Evolutionary conservation across 2,888 invertebrate species (phyloP).

Genomic region (Pseudeuparius sepicola): DNA sequence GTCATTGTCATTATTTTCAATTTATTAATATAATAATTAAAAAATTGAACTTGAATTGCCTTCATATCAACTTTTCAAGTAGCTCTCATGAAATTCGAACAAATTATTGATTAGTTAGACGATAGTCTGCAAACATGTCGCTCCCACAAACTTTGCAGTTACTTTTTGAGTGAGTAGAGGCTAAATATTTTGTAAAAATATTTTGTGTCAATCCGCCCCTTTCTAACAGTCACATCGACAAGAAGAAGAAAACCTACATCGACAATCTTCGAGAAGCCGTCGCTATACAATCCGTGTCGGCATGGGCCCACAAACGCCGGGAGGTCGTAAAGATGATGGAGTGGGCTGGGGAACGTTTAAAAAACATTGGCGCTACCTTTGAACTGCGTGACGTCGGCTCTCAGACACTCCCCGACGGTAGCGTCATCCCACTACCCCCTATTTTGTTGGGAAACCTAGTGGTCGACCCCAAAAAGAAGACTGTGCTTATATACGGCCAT

Average conservation of each 20-base stretch:
- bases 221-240: slow-evolving; percentile 75
- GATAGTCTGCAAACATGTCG: too few species aligned
- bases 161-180: too few species aligned
- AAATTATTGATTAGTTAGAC: too few species aligned
- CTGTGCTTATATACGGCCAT: slow-evolving; percentile 91
- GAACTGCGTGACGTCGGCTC: slow-evolving; percentile 26
- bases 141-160: too few species aligned
- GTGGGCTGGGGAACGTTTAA: slow-evolving; percentile 63
- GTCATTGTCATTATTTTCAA: too few species aligned
- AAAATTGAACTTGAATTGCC: too few species aligned
- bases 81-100: too few species aligned
- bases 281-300: slow-evolving; percentile 91
- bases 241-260: slow-evolving; percentile 66
- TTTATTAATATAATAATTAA: too few species aligned
- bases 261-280: slow-evolving; percentile 73
- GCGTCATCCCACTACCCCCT: slow-evolving; percentile 69
- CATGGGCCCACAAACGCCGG: slow-evolving; percentile 69
- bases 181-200: too few species aligned
- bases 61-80: too few species aligned
- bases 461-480: slow-evolving; percentile 76
- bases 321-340: slow-evolving; percentile 80
- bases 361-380: slow-evolving; percentile 26
- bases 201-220: too few species aligned
- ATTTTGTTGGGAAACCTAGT: slow-evolving; percentile 73
- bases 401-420: slow-evolving; percentile 61